A percentile compares a stretch with the other conserved stretches of the same genome.
Evolutionary conservation across 2,888 invertebrate species (phyloP).

Genomic region (Zaprionus bogoriensis): DNA sequence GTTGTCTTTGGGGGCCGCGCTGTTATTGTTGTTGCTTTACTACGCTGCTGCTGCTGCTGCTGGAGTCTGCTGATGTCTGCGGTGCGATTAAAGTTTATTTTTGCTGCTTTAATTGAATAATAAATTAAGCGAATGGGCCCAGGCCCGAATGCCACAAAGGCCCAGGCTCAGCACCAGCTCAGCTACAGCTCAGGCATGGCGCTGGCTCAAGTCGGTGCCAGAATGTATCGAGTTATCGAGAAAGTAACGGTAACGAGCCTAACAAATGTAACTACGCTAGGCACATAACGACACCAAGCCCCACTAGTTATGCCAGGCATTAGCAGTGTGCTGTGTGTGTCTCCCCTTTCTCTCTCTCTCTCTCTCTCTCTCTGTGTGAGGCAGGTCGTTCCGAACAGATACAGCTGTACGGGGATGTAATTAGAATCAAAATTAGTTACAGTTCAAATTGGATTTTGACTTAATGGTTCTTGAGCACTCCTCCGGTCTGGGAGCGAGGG

Average conservation of each 20-base stretch:
- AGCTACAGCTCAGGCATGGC: background rate
- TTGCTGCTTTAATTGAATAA: conserved; percentile 75
- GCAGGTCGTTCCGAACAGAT: conserved; percentile 26
- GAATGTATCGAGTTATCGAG: conserved; percentile 40
- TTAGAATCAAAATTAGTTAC: conserved; percentile 38
- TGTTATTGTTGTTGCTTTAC: conserved; percentile 23
- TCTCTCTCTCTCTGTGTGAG: background rate
- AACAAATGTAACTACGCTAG: conserved; percentile 22
- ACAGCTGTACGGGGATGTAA: conserved; percentile 17
- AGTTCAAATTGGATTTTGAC: conserved; percentile 24
- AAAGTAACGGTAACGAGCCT: conserved; percentile 40
- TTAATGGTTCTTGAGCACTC: conserved; percentile 3
- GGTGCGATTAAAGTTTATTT: conserved; percentile 72
- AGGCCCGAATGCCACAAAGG: conserved; percentile 36
- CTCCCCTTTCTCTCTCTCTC: background rate
- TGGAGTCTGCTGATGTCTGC: conserved; percentile 62
- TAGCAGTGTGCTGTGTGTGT: background rate
- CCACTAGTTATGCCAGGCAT: conserved; percentile 13
- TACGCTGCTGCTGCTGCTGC: conserved; percentile 9
- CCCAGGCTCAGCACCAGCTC: conserved; percentile 4
- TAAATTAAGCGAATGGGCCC: conserved; percentile 71
- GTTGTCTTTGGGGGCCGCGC: conserved; percentile 44
- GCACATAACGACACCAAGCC: conserved; percentile 23
- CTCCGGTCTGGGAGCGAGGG: background rate
- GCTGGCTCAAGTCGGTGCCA: background rate